phyloP scores from a whole-genome alignment of 2,797 vertebrate genomes.

The Cryptoblepharus egeriae region DNA sequence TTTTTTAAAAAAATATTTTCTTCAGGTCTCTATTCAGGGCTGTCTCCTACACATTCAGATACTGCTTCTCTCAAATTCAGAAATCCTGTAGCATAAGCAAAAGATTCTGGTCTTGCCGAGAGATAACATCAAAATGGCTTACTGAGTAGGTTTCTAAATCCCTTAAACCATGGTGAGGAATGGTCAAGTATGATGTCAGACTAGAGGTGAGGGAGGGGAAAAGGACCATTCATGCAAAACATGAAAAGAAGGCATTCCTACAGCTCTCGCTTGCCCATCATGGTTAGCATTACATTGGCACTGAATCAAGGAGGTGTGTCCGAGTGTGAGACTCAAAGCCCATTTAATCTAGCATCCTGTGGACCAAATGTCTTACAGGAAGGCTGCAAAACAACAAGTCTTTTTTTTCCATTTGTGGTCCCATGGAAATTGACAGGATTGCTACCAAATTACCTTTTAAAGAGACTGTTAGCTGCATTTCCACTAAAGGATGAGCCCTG shows the following conservation, averaged over 20 bases:
- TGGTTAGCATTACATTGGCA: background rate
- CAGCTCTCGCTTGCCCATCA: background rate
- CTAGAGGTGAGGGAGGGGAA: background rate
- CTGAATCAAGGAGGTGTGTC: background rate
- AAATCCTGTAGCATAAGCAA: background rate
- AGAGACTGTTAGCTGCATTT: slow-evolving; percentile 27
- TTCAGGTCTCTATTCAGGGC: background rate
- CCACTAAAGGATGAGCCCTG: background rate
- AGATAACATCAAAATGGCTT: background rate
- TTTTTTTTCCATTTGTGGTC: no score
- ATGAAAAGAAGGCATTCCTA: background rate
- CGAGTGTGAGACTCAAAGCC: no score
- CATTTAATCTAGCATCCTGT: no score
- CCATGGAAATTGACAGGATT: no score
- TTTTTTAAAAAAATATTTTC: background rate
- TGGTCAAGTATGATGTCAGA: background rate
- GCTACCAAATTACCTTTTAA: slow-evolving; percentile 25
- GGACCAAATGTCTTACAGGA: no score
- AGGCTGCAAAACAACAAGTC: no score
- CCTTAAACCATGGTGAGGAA: background rate
- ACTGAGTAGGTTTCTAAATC: no score
- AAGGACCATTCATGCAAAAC: background rate
- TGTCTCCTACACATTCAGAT: background rate
- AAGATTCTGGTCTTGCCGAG: rapidly evolving
- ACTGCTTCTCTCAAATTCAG: background rate